These are phyloP conservation scores for Pseudococcus jackbeardsleyi DNA, from an alignment of 2,888 invertebrate genomes.

Conservation along the genomic window DNA sequence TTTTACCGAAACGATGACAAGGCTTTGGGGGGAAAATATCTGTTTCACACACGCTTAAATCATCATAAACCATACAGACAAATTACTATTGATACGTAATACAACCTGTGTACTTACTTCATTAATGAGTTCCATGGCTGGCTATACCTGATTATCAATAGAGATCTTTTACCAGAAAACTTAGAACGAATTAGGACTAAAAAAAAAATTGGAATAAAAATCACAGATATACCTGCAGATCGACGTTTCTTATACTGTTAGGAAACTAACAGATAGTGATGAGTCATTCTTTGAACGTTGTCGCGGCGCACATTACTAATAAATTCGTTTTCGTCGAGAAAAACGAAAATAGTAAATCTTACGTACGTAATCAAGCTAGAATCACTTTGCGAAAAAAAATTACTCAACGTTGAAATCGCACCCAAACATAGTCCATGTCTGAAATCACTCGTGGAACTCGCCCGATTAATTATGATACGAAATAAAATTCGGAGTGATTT, in stretches of 20 bases:
- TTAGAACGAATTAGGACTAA: neutral
- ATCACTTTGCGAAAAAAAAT: neutral
- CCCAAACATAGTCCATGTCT: neutral
- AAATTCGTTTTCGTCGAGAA: conserved; percentile 17
- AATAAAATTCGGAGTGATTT: neutral
- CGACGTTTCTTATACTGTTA: neutral
- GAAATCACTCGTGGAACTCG: neutral
- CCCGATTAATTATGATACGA: neutral
- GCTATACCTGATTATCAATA: neutral
- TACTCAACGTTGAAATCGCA: neutral
- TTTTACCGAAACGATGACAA: neutral
- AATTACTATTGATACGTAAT: neutral
- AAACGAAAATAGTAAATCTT: conserved; percentile 35
- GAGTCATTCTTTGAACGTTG: neutral
- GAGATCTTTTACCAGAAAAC: neutral
- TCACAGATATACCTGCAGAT: neutral
- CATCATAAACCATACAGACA: neutral
- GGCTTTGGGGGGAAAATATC: neutral
- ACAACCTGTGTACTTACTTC: neutral
- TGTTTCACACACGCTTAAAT: neutral
- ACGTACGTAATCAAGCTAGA: neutral
- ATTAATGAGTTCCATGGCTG: neutral
- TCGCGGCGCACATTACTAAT: neutral
- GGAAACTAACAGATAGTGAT: neutral
- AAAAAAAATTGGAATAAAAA: neutral